phyloP scores from a whole-genome alignment of 2,113 vertebrate species.

The Hippocampus mohnikei region DNA sequence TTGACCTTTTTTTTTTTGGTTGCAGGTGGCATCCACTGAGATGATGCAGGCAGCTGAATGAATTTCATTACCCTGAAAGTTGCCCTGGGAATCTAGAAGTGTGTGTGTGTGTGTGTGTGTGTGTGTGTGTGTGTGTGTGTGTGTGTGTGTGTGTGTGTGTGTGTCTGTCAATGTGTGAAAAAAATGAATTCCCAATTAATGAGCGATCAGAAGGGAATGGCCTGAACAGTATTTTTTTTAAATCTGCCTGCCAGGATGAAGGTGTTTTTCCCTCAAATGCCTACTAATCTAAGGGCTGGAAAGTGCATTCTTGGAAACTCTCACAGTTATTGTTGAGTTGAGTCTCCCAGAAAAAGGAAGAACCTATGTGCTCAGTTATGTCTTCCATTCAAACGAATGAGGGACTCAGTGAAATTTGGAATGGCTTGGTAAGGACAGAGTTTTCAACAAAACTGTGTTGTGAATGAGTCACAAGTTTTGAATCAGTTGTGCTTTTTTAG shows the following conservation, averaged over 20 bases:
- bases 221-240: too few relatives aligned
- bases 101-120: neutral
- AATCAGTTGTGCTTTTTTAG: slow-evolving; percentile 9
- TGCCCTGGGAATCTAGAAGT: slow-evolving; percentile 30
- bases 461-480: slow-evolving; percentile 45
- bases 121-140: too few relatives aligned
- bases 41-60: slow-evolving; percentile 49
- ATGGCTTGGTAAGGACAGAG: slow-evolving; percentile 12
- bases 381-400: slow-evolving; percentile 33
- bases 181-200: neutral
- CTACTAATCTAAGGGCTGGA: neutral
- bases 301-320: too few relatives aligned
- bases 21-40: slow-evolving; percentile 33
- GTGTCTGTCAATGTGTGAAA: neutral
- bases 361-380: neutral
- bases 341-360: neutral
- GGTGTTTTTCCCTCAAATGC: too few relatives aligned
- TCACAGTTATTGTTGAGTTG: neutral
- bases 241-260: too few relatives aligned
- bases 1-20: slow-evolving; percentile 34
- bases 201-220: too few relatives aligned
- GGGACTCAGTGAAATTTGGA: slow-evolving; percentile 8
- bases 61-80: slow-evolving; percentile 44
- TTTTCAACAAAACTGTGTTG: slow-evolving; percentile 31
- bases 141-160: neutral